Evolutionary conservation across 2,113 vertebrate genomes (phyloP).

Genomic region (Microtus richardsoni): DNA sequence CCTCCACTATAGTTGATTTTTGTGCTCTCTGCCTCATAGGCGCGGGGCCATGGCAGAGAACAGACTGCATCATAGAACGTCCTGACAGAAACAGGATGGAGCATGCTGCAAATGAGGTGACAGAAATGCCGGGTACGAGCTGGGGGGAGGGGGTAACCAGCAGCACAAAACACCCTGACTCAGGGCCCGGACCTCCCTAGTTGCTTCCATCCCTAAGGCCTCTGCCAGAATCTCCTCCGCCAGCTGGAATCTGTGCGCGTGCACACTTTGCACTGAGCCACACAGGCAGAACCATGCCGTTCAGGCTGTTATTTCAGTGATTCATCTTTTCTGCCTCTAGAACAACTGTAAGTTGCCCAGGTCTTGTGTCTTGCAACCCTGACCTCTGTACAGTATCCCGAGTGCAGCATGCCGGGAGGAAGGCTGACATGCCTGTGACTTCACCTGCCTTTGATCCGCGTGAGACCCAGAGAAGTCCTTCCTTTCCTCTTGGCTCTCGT

Average conservation of each 20-base stretch:
- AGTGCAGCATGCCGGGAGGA: conserved; percentile 9
- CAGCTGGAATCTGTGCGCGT: neutral
- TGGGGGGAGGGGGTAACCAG: neutral
- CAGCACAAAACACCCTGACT: neutral
- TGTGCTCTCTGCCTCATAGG: neutral
- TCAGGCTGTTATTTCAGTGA: conserved; percentile 20
- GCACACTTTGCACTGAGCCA: neutral
- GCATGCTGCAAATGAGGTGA: neutral
- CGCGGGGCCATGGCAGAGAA: neutral
- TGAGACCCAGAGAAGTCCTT: conserved; percentile 28
- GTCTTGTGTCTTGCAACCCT: neutral
- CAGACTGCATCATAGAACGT: neutral
- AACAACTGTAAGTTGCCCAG: conserved; percentile 35
- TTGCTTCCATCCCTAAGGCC: neutral
- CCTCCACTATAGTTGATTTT: fast-evolving
- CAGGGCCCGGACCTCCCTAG: neutral
- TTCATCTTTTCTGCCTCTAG: neutral
- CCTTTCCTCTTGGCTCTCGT: neutral
- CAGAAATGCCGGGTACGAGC: neutral
- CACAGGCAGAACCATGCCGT: neutral
- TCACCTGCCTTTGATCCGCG: conserved; percentile 65
- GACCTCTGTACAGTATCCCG: conserved; percentile 1
- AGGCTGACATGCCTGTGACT: neutral
- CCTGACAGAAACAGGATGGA: neutral
- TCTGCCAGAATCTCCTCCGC: neutral